Conservation (phyloP, 2,113 vertebrate species). For the Aptenodytes patagonicus region DNA sequence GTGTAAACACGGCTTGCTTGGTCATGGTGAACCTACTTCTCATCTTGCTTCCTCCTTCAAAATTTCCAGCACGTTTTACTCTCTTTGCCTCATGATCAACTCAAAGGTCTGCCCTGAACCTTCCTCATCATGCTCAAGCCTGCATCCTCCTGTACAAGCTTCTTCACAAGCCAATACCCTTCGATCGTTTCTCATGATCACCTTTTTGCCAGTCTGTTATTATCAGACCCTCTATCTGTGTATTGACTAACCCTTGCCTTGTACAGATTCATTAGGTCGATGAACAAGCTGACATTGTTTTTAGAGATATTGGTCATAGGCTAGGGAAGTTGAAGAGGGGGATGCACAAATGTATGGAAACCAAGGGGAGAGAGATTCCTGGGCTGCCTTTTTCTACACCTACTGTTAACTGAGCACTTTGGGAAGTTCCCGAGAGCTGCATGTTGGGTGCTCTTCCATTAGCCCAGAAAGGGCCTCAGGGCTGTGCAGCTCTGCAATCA, state of each 20-base stretch:
- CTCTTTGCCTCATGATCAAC: neutral
- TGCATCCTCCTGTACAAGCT: neutral
- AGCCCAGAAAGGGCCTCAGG: fast-evolving
- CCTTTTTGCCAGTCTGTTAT: neutral
- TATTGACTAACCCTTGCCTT: neutral
- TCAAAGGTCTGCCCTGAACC: neutral
- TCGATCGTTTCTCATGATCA: neutral
- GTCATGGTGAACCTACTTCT: neutral
- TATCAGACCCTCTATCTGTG: too few relatives aligned
- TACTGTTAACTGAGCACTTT: neutral
- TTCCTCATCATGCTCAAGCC: neutral
- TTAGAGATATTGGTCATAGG: neutral
- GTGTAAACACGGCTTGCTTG: neutral
- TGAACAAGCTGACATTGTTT: neutral
- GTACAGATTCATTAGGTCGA: neutral
- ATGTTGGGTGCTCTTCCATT: neutral
- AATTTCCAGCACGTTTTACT: neutral
- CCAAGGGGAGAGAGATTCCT: neutral
- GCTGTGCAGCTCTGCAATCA: neutral
- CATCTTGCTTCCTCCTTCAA: neutral
- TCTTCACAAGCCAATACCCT: neutral
- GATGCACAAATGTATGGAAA: neutral
- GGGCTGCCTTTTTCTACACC: neutral
- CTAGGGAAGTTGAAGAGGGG: neutral
- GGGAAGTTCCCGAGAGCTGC: neutral